Conservation (phyloP, 1,140 invertebrate genomes). For the Frieseomelitta varia region DNA sequence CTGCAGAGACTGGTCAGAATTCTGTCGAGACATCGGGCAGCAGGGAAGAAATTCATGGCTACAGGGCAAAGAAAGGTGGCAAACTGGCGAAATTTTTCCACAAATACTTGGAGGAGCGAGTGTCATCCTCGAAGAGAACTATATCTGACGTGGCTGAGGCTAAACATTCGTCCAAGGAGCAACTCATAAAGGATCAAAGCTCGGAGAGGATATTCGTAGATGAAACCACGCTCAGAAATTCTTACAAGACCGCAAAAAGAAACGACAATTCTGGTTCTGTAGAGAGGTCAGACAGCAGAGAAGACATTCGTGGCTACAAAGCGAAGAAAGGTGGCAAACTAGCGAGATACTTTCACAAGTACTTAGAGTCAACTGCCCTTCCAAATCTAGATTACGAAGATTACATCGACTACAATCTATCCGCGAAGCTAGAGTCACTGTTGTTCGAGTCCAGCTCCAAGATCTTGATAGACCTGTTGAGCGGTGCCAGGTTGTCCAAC, state of each 20-base stretch:
- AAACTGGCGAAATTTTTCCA: conserved; percentile 8
- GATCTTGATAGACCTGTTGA: neutral
- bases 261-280: no score
- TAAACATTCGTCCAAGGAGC: no score
- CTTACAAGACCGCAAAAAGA: no score
- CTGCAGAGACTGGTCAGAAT: no score
- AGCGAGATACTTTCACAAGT: conserved; percentile 18
- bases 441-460: conserved; percentile 17
- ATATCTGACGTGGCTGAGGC: no score
- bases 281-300: no score
- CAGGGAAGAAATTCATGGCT: neutral
- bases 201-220: no score
- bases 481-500: neutral
- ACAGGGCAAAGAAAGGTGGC: neutral
- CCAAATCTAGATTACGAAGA: neutral
- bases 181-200: no score
- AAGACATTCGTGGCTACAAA: neutral
- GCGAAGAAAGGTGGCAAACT: neutral
- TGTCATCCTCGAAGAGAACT: neutral
- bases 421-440: neutral
- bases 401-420: neutral
- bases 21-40: no score
- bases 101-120: neutral
- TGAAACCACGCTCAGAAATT: no score
- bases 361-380: neutral